Conservation (phyloP, 2,113 vertebrate species). For the Podarcis muralis region DNA sequence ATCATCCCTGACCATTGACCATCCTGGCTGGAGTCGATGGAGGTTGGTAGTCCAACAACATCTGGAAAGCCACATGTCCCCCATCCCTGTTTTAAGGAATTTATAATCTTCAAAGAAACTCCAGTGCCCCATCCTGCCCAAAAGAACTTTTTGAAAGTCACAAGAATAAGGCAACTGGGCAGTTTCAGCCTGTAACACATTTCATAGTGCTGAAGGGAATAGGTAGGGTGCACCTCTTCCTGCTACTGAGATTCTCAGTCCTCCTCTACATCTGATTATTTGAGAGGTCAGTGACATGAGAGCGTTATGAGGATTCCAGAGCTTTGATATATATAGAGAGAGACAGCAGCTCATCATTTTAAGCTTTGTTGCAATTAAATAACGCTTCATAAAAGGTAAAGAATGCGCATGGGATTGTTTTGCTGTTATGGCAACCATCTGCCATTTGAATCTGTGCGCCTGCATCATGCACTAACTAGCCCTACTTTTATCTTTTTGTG, state of each 20-base stretch:
- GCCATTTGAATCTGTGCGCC: rapidly evolving
- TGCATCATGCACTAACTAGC: neutral
- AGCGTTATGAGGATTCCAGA: neutral
- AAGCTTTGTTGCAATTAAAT: neutral
- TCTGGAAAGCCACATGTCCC: no score
- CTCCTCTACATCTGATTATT: neutral
- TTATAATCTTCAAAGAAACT: neutral
- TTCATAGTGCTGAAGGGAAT: neutral
- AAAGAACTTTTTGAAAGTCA: neutral
- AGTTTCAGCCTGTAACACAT: neutral
- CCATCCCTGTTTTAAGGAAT: no score
- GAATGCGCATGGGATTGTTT: neutral
- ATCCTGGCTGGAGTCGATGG: no score
- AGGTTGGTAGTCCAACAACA: no score
- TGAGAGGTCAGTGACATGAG: neutral
- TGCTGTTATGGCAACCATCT: neutral
- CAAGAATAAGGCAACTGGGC: neutral
- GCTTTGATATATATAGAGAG: neutral
- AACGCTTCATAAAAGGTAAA: neutral
- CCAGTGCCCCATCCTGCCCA: neutral
- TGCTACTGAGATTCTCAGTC: neutral
- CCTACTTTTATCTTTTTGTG: slow-evolving; percentile 3
- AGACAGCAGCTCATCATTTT: neutral
- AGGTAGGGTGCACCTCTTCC: neutral
- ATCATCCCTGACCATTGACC: no score